Base-by-base conservation (phyloP, 2,797 vertebrate genomes). In the Parauchenoglanis punctatus region DNA sequence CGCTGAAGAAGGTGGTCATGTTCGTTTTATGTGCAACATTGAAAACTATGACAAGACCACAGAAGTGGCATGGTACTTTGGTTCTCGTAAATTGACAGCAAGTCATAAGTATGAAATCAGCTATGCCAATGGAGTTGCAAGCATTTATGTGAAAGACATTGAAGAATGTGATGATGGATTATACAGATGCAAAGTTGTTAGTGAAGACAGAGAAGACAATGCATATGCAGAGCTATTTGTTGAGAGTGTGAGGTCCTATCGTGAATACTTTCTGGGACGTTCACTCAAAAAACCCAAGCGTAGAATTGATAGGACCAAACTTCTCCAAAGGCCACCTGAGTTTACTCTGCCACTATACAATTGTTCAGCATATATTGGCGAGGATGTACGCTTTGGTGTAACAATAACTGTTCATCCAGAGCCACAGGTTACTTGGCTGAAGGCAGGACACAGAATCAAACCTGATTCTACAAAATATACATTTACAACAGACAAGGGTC, bases 351-450 rank as follows among this genome's bases (percentile, higher is more conserved):
- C 99, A 82, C 94, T 99, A 85, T 99, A 97, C 91, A 98, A 99
- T 78, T 96, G 96, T 87, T 94, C 97, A 25, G 97, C 97, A 12
- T 99, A 99, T 2, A 91, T 98, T n/a, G 98, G 98, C 81, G 98
- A 99, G 93, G 97, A 98, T 81, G 97, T 99, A 86, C 97, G 99
- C 83, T 99, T 99, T 81, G 99, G 98, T 85, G 99, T 99, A 89
- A 99, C 99, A 68, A 98, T 99, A 89, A 99, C 99, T 15, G 98
- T 99, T 85, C 99, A 99, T 87, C 99, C 99, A 84, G 99, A 99
- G 89, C 98, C 99, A 93, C 97, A 96, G 20, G 95, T 99, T 72
- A 97, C 96, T 4, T 99, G 99, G 99, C 96, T 98, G 68, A 99
- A 99, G 93, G 97, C 97, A 58, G 98, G 98, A 86, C 98, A 99